These are phyloP conservation scores for Oryctolagus cuniculus DNA, from an alignment of 2,113 vertebrate species.

Conservation along the genomic window mOryCun1.1 NC_091437.1:55708001-55708500, in stretches of 20 bases:
- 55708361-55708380: neutral
- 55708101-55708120: neutral
- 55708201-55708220: neutral
- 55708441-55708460: neutral
- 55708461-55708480: constrained; percentile 10
- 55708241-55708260: neutral
- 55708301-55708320: neutral
- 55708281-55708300: neutral
- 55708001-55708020: neutral
- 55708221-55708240: neutral
- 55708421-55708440: constrained; percentile 16
- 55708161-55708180: neutral
- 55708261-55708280: neutral
- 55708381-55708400: constrained; percentile 20
- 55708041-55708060: neutral
- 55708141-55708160: neutral
- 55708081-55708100: neutral
- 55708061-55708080: neutral
- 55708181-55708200: neutral
- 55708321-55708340: neutral
- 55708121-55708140: neutral
- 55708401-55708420: constrained; percentile 29
- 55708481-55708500: constrained; percentile 34
- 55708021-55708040: neutral
- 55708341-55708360: neutral